Conservation (phyloP, 2,888 invertebrate species). For the Melieria omissa region DNA sequence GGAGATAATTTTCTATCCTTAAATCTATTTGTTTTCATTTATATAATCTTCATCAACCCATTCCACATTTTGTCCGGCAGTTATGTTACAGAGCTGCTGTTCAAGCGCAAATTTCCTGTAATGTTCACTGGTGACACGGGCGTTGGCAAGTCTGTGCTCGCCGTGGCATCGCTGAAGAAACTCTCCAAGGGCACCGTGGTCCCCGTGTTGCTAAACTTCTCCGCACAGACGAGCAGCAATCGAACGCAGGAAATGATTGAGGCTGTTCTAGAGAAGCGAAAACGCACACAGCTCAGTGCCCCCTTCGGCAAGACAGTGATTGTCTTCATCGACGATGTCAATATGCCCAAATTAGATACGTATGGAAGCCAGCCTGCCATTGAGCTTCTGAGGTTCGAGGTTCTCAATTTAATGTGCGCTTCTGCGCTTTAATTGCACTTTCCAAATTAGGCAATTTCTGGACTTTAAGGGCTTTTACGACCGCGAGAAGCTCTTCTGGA, state of each 20-base stretch:
- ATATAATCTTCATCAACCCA: neutral
- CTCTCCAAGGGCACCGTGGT: slow-evolving; percentile 74
- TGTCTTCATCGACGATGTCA: slow-evolving; percentile 90
- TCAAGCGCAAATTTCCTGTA: slow-evolving; percentile 79
- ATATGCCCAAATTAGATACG: slow-evolving; percentile 87
- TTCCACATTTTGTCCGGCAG: slow-evolving; percentile 43
- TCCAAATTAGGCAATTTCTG: slow-evolving; percentile 59
- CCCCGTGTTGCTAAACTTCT: slow-evolving; percentile 86
- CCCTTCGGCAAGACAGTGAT: slow-evolving; percentile 85
- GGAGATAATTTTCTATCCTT: neutral
- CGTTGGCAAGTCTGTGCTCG: slow-evolving; percentile 90
- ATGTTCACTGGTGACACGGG: slow-evolving; percentile 92
- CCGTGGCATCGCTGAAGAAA: slow-evolving; percentile 77
- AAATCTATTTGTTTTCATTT: neutral
- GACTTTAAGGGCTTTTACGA: slow-evolving; percentile 82
- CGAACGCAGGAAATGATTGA: slow-evolving; percentile 87
- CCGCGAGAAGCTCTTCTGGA: slow-evolving; percentile 89
- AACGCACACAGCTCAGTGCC: slow-evolving; percentile 82
- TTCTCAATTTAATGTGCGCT: neutral
- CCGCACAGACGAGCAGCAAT: slow-evolving; percentile 88
- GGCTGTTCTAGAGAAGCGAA: slow-evolving; percentile 83
- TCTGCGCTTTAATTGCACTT: neutral
- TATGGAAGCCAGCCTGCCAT: slow-evolving; percentile 94
- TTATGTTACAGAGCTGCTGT: slow-evolving; percentile 72
- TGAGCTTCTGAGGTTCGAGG: slow-evolving; percentile 79